These are phyloP conservation scores for Limonius californicus DNA, from an alignment of 1,140 invertebrate genomes.

Conservation along the genomic window DNA sequence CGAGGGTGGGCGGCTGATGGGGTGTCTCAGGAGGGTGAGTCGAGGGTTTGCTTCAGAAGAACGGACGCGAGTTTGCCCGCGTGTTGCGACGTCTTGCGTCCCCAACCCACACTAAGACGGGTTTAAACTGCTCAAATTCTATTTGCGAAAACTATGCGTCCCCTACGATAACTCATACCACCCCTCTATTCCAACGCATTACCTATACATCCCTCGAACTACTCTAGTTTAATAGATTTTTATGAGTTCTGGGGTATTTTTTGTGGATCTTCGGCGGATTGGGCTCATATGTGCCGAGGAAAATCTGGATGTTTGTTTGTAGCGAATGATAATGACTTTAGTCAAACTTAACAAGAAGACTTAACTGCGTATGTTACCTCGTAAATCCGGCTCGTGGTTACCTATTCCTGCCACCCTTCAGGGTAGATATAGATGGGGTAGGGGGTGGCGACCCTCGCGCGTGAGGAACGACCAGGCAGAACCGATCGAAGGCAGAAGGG, in stretches of 20 bases:
- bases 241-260: too few species aligned
- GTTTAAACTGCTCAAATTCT: slow-evolving; percentile 25
- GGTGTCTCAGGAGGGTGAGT: slow-evolving; percentile 14
- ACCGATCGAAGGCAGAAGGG: slow-evolving; percentile 47
- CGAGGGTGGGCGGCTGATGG: slow-evolving; percentile 17
- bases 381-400: slow-evolving; percentile 21
- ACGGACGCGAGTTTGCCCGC: slow-evolving; percentile 28
- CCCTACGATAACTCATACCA: too few species aligned
- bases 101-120: slow-evolving; percentile 17
- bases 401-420: slow-evolving; percentile 34
- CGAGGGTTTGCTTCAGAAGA: slow-evolving; percentile 20
- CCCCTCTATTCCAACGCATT: too few species aligned
- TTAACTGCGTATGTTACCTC: slow-evolving; percentile 13
- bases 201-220: too few species aligned
- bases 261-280: too few species aligned
- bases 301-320: background rate
- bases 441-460: slow-evolving; percentile 30
- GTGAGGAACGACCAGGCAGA: slow-evolving; percentile 46
- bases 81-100: slow-evolving; percentile 24
- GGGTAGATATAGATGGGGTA: slow-evolving; percentile 23
- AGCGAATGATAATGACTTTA: slow-evolving; percentile 4
- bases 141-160: slow-evolving; percentile 7
- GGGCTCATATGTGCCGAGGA: too few species aligned
- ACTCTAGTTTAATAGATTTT: too few species aligned
- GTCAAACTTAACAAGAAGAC: slow-evolving; percentile 1